Base-by-base conservation (phyloP, 2,888 invertebrate species). In the Minunthozetes semirufus region DNA sequence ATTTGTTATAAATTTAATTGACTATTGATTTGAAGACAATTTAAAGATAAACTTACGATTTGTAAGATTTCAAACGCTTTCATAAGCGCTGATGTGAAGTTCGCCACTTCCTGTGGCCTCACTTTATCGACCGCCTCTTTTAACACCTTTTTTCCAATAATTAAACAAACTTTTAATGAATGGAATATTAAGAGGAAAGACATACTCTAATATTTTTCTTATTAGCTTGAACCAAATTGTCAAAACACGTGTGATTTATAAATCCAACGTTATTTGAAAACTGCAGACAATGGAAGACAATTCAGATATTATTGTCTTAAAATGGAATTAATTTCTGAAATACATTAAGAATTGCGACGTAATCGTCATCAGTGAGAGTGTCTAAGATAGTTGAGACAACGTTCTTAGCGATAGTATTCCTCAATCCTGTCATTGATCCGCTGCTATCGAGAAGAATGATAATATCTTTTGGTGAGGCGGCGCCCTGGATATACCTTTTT, bases 281-380 rank as follows among this genome's bases (percentile, higher is more conserved):
- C 48, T 73, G 27, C 19, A 56, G 25, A 25, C 3, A 56, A 11
- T 11, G 4, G 3, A 3, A 56, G 19, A 19, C n/a, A 19, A 4
- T 19, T 6, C 3, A 25, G 8, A 25, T 56, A 19, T 25, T 25
- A 56, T 17, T 56, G 19, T 19, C 3, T 19, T 19, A 53, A 53
- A 53, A 53, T 25, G 56, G 2, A 25, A 56, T 33, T 33, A 33
- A 33, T 33, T 33, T 33, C 8, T 33, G 33, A 5, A 3, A 11
- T 19, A 56, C 56, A n/a, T 33, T 29, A 29, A 63, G 33, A 4
- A 99, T 90, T 80, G 96, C 97, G 75, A 99, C 92, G 82, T 91
- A 97, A 83, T 99, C 99, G 83, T 99, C 97, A 82, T 98, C 97
- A 9, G 94, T 95, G 71, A 99, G 88, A 0, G 99, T 98, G 77